Base-by-base conservation (phyloP, 2,113 vertebrate genomes). In the Empidonax alnorum region DNA sequence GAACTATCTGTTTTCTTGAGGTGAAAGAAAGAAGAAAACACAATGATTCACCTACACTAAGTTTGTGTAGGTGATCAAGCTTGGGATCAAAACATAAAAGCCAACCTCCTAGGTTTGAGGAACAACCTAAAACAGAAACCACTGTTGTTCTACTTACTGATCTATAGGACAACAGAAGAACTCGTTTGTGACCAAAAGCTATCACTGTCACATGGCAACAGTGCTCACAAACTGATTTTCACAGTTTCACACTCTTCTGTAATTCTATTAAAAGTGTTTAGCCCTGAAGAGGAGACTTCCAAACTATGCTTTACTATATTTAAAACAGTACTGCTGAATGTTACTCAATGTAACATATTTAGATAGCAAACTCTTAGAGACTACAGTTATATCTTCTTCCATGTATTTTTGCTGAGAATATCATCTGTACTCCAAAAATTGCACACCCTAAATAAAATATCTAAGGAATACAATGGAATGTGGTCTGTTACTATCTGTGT, bases 391-490 rank as follows among this genome's bases (percentile, higher is more conserved):
- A 62, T 66, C 20, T 82, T 82, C 59, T 73, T 89, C 53, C 39
- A 4, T 3, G 14, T 84, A 68, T 76, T 96, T 92, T 56, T 90
- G 86, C 79, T 92, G 88, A 65, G 37, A 84, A 87, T 47, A 71
- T 13, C 77, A 24, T 50, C 52, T 83, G 72, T 55, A 46, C 59
- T 87, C 50, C 39, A 59, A 52, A 94, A 87, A 85, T 10, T 74
- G 83, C 67, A 89, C 9, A 47, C 28, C 24, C 66, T 35, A 90
- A 95, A 81, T 52, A 89, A 93, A 96, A 90, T 42, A 95, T 42
- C 67, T 46, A 50, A 76, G 39, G 58, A 94, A 71, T 65, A 94
- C 91, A 95, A 67, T 33, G 62, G 61, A 87, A 94, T 37, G 33
- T 1, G 33, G 92, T 84, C 85, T 83, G 59, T 85, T 90, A 74